Evolutionary conservation across 1,140 invertebrate genomes (phyloP).

Genomic region (Rhyacophila brunnea): DNA sequence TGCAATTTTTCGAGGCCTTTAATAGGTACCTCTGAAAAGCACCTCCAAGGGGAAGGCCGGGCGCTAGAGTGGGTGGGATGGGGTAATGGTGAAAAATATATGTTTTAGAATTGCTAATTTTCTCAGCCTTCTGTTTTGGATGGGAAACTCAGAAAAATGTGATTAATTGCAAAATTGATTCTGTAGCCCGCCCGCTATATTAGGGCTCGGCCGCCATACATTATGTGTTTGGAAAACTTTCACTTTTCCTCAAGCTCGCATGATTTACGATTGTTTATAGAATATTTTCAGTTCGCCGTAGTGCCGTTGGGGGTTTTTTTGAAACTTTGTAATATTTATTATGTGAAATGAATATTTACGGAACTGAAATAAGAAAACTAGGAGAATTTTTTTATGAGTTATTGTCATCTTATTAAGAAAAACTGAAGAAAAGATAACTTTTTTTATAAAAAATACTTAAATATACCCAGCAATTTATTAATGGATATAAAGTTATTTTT

Average conservation of each 20-base stretch:
- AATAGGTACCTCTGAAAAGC: too few species aligned
- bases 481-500: too few species aligned
- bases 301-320: background rate
- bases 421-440: too few species aligned
- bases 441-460: too few species aligned
- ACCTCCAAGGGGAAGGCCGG: too few species aligned
- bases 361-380: background rate
- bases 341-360: slow-evolving; percentile 1
- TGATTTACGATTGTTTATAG: slow-evolving; percentile 28
- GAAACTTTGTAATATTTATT: background rate
- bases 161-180: slow-evolving; percentile 31
- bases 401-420: background rate
- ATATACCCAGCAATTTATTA: too few species aligned
- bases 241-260: slow-evolving; percentile 16
- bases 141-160: slow-evolving; percentile 18
- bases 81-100: slow-evolving; percentile 5
- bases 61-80: too few species aligned
- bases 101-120: slow-evolving; percentile 23
- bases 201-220: slow-evolving; percentile 22
- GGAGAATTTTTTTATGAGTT: background rate
- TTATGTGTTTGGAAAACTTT: slow-evolving; percentile 26
- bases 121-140: slow-evolving; percentile 22
- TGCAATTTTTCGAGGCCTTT: too few species aligned
- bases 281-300: background rate
- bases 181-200: slow-evolving; percentile 24